phyloP scores from a whole-genome alignment of 2,113 vertebrate species.

The Cinclus cinclus region DNA sequence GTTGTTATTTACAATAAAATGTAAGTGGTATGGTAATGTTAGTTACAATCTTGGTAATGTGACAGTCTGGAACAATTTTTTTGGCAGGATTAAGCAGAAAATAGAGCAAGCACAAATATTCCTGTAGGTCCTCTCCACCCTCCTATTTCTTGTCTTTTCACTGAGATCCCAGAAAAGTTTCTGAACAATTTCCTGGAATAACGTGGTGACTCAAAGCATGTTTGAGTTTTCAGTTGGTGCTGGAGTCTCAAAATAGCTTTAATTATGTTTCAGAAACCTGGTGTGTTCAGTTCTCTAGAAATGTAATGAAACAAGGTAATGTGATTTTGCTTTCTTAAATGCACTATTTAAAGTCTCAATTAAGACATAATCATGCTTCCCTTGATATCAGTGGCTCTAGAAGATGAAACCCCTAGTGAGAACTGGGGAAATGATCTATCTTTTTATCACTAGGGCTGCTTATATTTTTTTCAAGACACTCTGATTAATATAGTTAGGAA shows the following conservation, averaged over 20 bases:
- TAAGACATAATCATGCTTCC: neutral
- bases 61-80: neutral
- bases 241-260: neutral
- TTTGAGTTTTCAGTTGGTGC: neutral
- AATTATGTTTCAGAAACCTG: neutral
- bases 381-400: neutral
- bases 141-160: neutral
- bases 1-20: neutral
- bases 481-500: neutral
- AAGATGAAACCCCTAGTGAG: neutral
- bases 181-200: neutral
- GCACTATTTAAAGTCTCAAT: neutral
- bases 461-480: neutral
- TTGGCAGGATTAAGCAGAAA: neutral
- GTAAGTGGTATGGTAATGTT: neutral
- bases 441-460: neutral
- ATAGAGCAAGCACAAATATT: neutral
- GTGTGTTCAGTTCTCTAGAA: neutral
- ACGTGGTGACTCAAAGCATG: neutral
- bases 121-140: neutral
- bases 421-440: neutral
- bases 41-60: neutral
- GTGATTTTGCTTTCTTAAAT: slow-evolving; percentile 2
- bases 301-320: neutral
- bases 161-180: neutral